Base-by-base conservation (phyloP, 2,113 vertebrate species). In the Peucedramus taeniatus region DNA sequence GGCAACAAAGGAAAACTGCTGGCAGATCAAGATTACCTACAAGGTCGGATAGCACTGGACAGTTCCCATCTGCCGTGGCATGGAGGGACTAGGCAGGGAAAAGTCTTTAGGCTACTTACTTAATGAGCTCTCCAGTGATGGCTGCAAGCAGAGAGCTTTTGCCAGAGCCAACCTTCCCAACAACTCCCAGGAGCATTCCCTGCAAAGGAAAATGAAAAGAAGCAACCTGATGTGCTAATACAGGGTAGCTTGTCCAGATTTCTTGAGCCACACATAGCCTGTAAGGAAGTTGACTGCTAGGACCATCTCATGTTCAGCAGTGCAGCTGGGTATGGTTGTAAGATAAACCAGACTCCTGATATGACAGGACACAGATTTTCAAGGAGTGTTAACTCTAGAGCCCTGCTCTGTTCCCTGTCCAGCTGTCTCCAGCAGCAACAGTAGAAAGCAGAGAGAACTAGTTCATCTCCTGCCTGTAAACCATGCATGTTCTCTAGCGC, bases 151-250 rank as follows among this genome's bases (percentile, higher is more conserved):
- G 94, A 11, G 99, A 99, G 64, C 99, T 99, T 97, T 99, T 99
- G 40, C 99, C 99, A 89, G 98, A 99, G 92, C 99, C 99, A 1
- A 99, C 99, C 87, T 99, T 99, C 24, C 99, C 99, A 87, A 99
- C 98, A 76, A 99, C 97, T 2, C 98, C 99, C 8, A 99, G 98
- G 69, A 99, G 97, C 47, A 97, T 97, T 22, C 99, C 99, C 99
- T 99, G 96, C 45, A 93, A 71, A 95, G 35, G 63, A 26, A 94
- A 97, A 96, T 24, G 13, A 83, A 93, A 45, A 93, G 6, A 40
- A 92, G 42, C n/a, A 78, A 72, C 28, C 10, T 74, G 39, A 78
- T 31, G 12, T 1, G 5, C 31, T 70, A 72, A 40, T n/a, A 20
- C 44, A 22, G 23, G 7, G 14, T 15, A 49, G 50, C 10, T 30